Conservation (phyloP, 2,113 vertebrate genomes). For the Scartelaos histophorus region DNA sequence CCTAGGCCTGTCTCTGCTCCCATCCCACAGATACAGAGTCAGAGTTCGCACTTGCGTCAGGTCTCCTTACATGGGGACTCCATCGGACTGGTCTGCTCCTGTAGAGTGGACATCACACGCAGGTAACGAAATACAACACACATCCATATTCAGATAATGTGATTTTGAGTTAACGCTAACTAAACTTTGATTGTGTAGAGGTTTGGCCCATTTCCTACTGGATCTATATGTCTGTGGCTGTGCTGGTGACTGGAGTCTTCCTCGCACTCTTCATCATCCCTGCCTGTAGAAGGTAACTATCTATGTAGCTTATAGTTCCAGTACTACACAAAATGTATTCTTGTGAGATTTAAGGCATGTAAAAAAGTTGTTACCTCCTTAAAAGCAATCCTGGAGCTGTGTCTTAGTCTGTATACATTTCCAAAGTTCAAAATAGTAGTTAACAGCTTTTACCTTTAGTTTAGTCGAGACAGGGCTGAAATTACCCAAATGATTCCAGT, state of each 20-base stretch:
- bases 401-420: too few relatives aligned
- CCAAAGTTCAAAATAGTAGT: too few relatives aligned
- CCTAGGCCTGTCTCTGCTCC: constrained; percentile 12
- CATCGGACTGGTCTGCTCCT: constrained; percentile 70
- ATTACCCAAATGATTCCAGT: too few relatives aligned
- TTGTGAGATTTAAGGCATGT: too few relatives aligned
- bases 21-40: constrained; percentile 54
- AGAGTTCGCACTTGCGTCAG: constrained; percentile 51
- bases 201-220: constrained; percentile 21
- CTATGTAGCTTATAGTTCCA: neutral
- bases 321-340: too few relatives aligned
- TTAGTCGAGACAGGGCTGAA: too few relatives aligned
- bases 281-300: constrained; percentile 60
- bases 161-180: neutral
- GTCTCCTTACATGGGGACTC: constrained; percentile 30
- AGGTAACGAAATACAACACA: constrained; percentile 34
- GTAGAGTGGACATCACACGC: constrained; percentile 54
- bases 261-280: constrained; percentile 53
- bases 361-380: too few relatives aligned
- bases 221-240: constrained; percentile 44
- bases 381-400: too few relatives aligned
- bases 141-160: neutral
- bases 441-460: too few relatives aligned
- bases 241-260: constrained; percentile 34
- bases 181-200: neutral